Base-by-base conservation (phyloP, 1,140 invertebrate species). In the Calephelis nemesis region DNA sequence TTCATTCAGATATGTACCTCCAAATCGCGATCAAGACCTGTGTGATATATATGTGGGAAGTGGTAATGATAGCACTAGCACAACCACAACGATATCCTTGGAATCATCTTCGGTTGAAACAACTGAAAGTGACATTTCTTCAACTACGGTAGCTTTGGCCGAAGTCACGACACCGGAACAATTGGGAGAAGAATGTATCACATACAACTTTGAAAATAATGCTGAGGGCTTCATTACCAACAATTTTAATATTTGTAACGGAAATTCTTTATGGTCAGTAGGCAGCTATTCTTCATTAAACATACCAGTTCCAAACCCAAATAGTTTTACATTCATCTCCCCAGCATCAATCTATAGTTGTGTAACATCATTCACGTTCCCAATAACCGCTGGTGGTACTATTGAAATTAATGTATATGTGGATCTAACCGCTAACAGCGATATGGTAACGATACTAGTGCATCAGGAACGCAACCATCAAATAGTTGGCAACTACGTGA, bases 391-490 rank as follows among this genome's bases (percentile, higher is more conserved):
- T 62, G 19, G 40, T 12, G 58, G 58, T 4, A 12, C 30, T 39
- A n/a, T 62, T 13, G 58, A 62, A n/a, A 39, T 62, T 4, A 62
- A 62, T 7, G 11, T 62, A 12, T 62, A 62, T 10, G 11, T 62
- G n/a, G 39, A 62, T 39, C 30, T 40, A n/a, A 39, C 58, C 30
- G 30, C 40, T 30, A 0, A 11, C 11, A 45, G 42, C 8, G 42
- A 30, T 9, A 45, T 45, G 42, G 4, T 45, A 6, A 45, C 42
- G 42, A 45, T 45, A 45, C 7, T 45, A 5, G 42, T 45, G 42
- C 42, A 45, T 8, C 42, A 45, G 8, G 42, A 45, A 45, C 42
- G 40, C 30, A n/a, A 5, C 6, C 42, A 45, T 45, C 42, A 45
- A 8, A 45, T 6, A 1, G 42, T 45, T 8, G 42, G 42, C 7